Evolutionary conservation across 2,113 vertebrate genomes (phyloP), one percentile per base, ranked within the genome.

Genomic region (Cyphomyrus plagiostoma): DNA sequence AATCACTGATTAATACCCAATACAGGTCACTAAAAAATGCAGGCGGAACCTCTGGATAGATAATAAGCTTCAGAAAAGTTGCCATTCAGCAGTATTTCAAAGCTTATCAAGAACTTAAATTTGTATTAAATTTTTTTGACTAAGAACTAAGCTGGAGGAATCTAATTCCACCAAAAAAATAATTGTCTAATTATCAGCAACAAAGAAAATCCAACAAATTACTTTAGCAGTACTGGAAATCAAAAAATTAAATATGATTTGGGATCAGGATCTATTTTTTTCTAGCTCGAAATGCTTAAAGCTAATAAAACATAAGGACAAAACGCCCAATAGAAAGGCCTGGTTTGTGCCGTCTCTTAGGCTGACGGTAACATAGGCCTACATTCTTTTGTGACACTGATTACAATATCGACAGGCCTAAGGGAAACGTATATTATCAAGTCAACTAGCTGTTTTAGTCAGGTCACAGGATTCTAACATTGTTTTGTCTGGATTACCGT

Each of bases 401-500:
- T 5, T 77, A 42, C 35, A 80, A 80, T 42, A 17, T 17, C 13
- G 74, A 70, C 62, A 30, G 62, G n/a, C 62, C 62, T 26, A 70
- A 70, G 62, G 26, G n/a, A 42, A 26, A 19, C 1, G 17, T 13
- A 10, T 49, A 74, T 70, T 39, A 70, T 46, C 58, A 86, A 86
- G 83, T 70, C n/a, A 56, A 86, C 86, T 53, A 56, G 13, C 53
- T 62, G 53, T 50, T 82, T 49, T 91, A 88, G 46, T 82, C 48
- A 19, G 77, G 58, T 70, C 49, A 86, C 46, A 48, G n/a, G 77
- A 89, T 48, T 26, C 62, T 23, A 48, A 90, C 89, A 90, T 82
- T 70, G n/a, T 30, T 89, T 90, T 91, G 85, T 88, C 46, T 90
- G 77, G 39, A 88, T 56, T 87, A 56, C 46, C 19, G 80, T 86